Percentiles rank a stretch among this genome's conserved stretches.
phyloP scores from a whole-genome alignment of 2,113 vertebrate genomes.

The Halichoeres trimaculatus region DNA sequence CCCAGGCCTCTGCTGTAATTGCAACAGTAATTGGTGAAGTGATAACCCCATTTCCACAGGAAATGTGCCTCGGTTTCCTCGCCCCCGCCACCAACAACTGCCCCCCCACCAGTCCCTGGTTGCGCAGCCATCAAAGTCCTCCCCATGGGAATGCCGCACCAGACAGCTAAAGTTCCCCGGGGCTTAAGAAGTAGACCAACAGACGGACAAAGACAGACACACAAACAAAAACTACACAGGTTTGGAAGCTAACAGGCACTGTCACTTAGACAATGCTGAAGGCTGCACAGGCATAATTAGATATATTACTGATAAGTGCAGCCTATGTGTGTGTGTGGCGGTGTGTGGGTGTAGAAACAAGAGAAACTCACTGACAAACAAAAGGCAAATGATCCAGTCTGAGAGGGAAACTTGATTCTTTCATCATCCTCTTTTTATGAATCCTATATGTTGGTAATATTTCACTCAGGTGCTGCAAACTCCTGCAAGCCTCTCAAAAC shows the following conservation, averaged over 20 bases:
- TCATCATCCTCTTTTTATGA: slow-evolving; percentile 33
- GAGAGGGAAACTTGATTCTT: slow-evolving; percentile 39
- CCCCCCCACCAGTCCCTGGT: slow-evolving; percentile 33
- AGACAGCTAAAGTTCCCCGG: slow-evolving; percentile 74
- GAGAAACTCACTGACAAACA: slow-evolving; percentile 11
- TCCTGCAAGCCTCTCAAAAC: slow-evolving; percentile 10
- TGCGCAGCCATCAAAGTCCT: slow-evolving; percentile 71
- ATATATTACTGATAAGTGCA: slow-evolving; percentile 52
- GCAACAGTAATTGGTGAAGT: slow-evolving; percentile 80
- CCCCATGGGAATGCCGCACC: slow-evolving; percentile 72
- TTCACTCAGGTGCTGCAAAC: slow-evolving; percentile 11
- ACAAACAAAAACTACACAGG: slow-evolving; percentile 35
- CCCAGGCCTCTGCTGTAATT: slow-evolving; percentile 81
- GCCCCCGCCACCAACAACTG: slow-evolving; percentile 37
- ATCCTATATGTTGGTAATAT: slow-evolving; percentile 15
- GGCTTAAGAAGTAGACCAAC: slow-evolving; percentile 63
- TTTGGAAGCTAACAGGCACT: slow-evolving; percentile 36
- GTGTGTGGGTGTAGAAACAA: slow-evolving; percentile 13
- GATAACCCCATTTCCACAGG: slow-evolving; percentile 86
- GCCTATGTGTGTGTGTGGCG: slow-evolving; percentile 20
- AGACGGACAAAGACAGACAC: slow-evolving; percentile 58
- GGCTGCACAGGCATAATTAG: slow-evolving; percentile 47
- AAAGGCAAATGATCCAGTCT: slow-evolving; percentile 23
- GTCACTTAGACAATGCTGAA: slow-evolving; percentile 32
- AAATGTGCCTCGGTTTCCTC: slow-evolving; percentile 80